phyloP scores from a whole-genome alignment of 1,140 invertebrate species.

The Drosophila nebulosa region DNA sequence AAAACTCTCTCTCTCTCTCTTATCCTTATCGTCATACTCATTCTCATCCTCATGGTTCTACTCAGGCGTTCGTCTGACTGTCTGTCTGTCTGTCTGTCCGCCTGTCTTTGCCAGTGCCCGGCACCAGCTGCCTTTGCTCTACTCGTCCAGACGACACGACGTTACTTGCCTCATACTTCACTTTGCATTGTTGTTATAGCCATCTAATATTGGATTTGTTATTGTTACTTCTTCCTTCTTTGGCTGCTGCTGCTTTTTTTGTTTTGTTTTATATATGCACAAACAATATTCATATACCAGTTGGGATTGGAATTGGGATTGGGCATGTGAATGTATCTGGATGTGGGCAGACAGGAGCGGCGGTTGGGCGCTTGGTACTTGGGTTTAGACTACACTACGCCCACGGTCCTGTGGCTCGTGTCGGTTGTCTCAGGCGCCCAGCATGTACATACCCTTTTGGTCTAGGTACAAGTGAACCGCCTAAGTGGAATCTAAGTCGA shows the following conservation, averaged over 20 bases:
- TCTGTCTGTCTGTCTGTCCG: too few relatives aligned
- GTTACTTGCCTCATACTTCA: slow-evolving; percentile 22
- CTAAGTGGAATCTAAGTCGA: too few relatives aligned
- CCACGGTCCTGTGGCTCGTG: slow-evolving; percentile 40
- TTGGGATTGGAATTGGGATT: slow-evolving; percentile 23
- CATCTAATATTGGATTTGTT: slow-evolving; percentile 75
- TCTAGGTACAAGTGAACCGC: too few relatives aligned
- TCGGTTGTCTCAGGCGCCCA: slow-evolving; percentile 64
- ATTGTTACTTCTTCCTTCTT: slow-evolving; percentile 57
- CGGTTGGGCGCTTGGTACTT: not conserved
- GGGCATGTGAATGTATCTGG: not conserved
- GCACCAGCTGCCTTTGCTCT: slow-evolving; percentile 36
- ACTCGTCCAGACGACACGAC: not conserved
- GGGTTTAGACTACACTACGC: slow-evolving; percentile 7
- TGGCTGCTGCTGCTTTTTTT: slow-evolving; percentile 16
- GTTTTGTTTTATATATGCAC: slow-evolving; percentile 43
- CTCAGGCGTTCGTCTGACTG: not conserved
- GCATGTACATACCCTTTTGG: not conserved
- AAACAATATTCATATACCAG: slow-evolving; percentile 68
- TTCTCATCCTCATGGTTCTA: slow-evolving; percentile 2
- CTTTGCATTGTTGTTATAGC: slow-evolving; percentile 60
- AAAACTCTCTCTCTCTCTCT: not conserved
- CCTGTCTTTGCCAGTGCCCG: slow-evolving; percentile 28
- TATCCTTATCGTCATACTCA: not conserved
- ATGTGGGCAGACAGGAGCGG: not conserved